phyloP scores from a whole-genome alignment of 2,888 invertebrate genomes.

The Dorcus parallelipipedus region DNA sequence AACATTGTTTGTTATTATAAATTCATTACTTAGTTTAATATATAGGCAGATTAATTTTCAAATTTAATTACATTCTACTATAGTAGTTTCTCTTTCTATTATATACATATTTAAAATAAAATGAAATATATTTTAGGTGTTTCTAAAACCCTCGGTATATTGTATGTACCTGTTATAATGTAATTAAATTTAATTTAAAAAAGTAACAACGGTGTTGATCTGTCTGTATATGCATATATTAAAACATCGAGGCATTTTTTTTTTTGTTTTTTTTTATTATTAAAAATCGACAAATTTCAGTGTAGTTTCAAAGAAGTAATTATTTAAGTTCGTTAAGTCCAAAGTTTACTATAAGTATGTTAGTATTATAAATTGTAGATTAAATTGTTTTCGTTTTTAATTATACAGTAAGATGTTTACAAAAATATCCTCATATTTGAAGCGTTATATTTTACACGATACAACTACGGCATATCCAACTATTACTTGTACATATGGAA shows the following conservation, averaged over 20 bases:
- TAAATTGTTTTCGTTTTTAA: slow-evolving; percentile 5
- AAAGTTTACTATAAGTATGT: slow-evolving; percentile 19
- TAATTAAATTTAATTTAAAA: neutral
- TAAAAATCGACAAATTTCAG: slow-evolving; percentile 2
- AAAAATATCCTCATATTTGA: slow-evolving; percentile 8
- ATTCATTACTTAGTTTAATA: no score
- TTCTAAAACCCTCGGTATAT: no score
- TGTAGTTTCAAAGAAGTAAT: slow-evolving; percentile 5
- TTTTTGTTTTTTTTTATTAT: neutral
- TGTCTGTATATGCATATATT: neutral
- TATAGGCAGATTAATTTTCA: no score
- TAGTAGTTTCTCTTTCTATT: no score
- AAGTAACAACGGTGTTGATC: neutral
- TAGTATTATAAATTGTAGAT: slow-evolving; percentile 12
- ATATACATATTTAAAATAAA: no score
- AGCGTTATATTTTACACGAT: slow-evolving; percentile 6
- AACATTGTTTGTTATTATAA: no score
- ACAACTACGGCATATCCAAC: slow-evolving; percentile 21
- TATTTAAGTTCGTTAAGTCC: slow-evolving; percentile 16
- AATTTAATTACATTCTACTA: no score
- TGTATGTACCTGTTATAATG: no score
- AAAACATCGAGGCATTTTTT: neutral
- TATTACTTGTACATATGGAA: slow-evolving; percentile 20
- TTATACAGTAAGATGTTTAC: neutral
- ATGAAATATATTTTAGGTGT: no score